phyloP scores from a whole-genome alignment of 2,113 vertebrate genomes.

The Triplophysa siluroides region DNA sequence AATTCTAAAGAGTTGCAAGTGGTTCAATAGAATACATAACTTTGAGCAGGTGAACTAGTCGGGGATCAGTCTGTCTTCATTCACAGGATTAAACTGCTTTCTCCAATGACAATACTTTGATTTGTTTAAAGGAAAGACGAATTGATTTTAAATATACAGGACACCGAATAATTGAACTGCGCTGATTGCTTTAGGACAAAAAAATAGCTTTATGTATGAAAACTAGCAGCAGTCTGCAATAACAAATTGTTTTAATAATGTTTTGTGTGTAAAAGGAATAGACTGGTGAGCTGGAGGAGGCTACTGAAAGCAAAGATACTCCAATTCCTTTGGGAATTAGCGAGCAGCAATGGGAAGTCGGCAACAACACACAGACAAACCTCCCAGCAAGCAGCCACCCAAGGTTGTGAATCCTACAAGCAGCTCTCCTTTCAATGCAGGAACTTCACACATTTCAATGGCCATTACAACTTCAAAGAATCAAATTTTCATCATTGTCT shows the following conservation, averaged over 20 bases:
- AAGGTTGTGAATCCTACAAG: constrained; percentile 84
- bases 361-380: constrained; percentile 91
- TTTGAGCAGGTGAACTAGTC: not conserved
- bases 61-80: not conserved
- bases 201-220: not conserved
- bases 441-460: constrained; percentile 99
- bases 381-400: constrained; percentile 95
- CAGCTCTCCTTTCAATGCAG: constrained; percentile 87
- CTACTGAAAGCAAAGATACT: constrained; percentile 69
- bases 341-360: constrained; percentile 91
- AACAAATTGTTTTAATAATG: constrained; percentile 1
- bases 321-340: constrained; percentile 81
- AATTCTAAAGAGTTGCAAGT: not conserved
- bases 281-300: constrained; percentile 61
- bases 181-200: not conserved
- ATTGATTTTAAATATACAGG: not conserved
- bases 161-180: not conserved
- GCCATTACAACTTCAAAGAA: constrained; percentile 99
- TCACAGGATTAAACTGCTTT: not conserved
- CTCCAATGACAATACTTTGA: not conserved
- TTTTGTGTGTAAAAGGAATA: not conserved
- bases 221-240: not conserved
- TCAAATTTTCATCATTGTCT: constrained; percentile 98
- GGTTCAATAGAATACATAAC: not conserved
- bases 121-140: not conserved